These are phyloP conservation scores for Harpegnathos saltator DNA, from an alignment of 1,140 invertebrate genomes.

Conservation along the genomic window DNA sequence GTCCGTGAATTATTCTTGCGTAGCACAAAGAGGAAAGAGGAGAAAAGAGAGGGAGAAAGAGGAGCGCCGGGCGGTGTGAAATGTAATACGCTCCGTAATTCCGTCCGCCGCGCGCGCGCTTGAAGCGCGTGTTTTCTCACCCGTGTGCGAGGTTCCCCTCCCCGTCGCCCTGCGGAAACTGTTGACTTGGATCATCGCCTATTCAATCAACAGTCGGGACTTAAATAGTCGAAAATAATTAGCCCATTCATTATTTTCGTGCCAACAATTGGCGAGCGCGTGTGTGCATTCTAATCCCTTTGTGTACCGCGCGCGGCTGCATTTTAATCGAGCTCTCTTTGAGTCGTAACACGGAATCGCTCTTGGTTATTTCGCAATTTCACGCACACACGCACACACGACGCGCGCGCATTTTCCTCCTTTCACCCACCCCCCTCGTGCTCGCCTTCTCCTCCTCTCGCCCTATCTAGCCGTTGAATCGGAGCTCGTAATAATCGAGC, in stretches of 20 bases:
- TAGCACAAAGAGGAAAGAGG: background rate
- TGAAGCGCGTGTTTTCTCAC: background rate
- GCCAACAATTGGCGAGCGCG: constrained; percentile 37
- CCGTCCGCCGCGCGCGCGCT: background rate
- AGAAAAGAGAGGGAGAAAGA: no score
- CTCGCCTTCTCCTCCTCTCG: background rate
- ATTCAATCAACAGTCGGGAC: constrained; percentile 43
- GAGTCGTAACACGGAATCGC: constrained; percentile 7
- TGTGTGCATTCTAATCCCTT: constrained; percentile 10
- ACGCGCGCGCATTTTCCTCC: background rate
- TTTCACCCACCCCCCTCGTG: background rate
- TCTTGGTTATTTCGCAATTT: constrained; percentile 23
- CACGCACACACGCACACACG: background rate
- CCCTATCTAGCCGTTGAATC: background rate
- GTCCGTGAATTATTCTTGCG: background rate
- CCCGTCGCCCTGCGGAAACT: background rate
- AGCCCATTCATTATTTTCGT: constrained; percentile 43
- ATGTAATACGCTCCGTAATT: background rate
- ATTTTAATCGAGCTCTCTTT: constrained; percentile 39
- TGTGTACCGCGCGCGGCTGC: no score
- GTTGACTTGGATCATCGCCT: constrained; percentile 27
- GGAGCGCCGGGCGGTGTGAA: no score
- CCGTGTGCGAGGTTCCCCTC: background rate
- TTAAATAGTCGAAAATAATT: constrained; percentile 44
- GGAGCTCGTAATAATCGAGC: constrained; percentile 45